Conservation (phyloP, 2,113 vertebrate species). For the Solenodon paradoxus region DNA sequence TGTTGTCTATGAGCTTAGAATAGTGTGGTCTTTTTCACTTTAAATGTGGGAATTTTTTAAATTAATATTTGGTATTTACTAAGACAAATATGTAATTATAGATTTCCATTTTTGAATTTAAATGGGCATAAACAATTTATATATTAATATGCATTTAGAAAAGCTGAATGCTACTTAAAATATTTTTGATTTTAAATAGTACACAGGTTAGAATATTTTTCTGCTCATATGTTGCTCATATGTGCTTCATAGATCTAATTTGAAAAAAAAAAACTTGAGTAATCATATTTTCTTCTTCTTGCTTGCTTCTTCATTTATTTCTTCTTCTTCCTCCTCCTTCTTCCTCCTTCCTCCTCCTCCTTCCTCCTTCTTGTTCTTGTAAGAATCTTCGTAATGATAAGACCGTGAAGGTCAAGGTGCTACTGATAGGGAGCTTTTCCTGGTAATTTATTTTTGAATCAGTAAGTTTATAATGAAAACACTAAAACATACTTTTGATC, state of each 20-base stretch:
- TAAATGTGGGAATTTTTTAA: conserved; percentile 31
- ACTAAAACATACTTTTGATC: conserved; percentile 37
- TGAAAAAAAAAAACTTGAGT: conserved; percentile 28
- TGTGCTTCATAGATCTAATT: conserved; percentile 21
- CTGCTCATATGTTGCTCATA: background rate
- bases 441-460: background rate
- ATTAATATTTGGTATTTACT: conserved; percentile 35
- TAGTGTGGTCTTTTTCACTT: conserved; percentile 46
- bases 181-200: conserved; percentile 47
- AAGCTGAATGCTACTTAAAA: conserved; percentile 26
- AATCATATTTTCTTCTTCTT: too few species aligned
- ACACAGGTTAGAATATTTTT: background rate
- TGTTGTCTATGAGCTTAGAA: conserved; percentile 31
- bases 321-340: too few species aligned
- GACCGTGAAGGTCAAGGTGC: conserved; percentile 36
- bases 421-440: conserved; percentile 23
- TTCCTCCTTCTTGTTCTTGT: background rate
- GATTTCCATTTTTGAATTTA: conserved; percentile 31
- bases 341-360: background rate
- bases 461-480: conserved; percentile 49
- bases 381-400: background rate
- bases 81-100: conserved; percentile 54
- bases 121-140: conserved; percentile 16
- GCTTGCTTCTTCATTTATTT: background rate
- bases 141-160: conserved; percentile 32